Evolutionary conservation across 2,113 vertebrate species (phyloP).

Genomic region (Beaufortia kweichowensis): DNA sequence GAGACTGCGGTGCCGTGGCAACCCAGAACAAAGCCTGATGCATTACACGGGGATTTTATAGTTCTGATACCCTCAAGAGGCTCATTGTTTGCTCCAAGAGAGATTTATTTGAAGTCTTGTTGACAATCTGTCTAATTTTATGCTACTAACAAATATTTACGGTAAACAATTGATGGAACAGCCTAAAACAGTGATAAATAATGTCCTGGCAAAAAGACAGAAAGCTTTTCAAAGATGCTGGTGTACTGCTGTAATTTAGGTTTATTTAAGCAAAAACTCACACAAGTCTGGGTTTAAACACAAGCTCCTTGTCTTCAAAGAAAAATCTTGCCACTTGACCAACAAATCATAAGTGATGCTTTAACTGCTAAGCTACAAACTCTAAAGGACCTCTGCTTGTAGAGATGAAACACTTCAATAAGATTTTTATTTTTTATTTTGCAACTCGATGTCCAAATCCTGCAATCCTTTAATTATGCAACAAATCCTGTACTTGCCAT

Average conservation of each 20-base stretch:
- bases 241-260: neutral
- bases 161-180: neutral
- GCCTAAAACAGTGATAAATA: neutral
- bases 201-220: neutral
- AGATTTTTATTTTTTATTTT: too few relatives aligned
- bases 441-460: too few relatives aligned
- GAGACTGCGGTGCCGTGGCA: neutral
- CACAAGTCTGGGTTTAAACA: too few relatives aligned
- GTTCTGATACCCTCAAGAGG: neutral
- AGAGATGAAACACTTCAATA: too few relatives aligned
- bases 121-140: neutral
- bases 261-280: too few relatives aligned
- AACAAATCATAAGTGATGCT: too few relatives aligned
- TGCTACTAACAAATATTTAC: slow-evolving; percentile 11
- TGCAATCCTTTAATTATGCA: too few relatives aligned
- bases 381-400: too few relatives aligned
- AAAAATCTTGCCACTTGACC: too few relatives aligned
- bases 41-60: neutral
- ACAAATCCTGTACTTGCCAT: too few relatives aligned
- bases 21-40: slow-evolving; percentile 4
- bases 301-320: too few relatives aligned
- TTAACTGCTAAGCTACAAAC: too few relatives aligned
- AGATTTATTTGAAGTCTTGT: neutral
- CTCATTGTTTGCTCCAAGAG: neutral
- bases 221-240: neutral